Conservation (phyloP, 2,888 invertebrate species). For the Himalopsyche japonica region DNA sequence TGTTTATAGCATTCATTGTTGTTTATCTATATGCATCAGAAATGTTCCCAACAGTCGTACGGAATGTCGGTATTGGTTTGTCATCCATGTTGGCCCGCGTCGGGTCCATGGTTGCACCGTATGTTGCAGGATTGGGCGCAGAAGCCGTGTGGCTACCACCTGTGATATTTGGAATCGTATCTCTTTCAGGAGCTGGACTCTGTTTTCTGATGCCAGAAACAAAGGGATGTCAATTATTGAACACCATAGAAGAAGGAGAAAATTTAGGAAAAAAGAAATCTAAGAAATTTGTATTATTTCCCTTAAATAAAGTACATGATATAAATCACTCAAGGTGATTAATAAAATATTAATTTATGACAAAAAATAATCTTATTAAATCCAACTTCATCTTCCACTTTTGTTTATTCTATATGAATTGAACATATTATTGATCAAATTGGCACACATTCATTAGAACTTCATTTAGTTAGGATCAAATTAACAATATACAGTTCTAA, state of each 20-base stretch:
- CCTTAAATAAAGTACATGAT: background rate
- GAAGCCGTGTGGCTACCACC: conserved; percentile 69
- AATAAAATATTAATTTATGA: background rate
- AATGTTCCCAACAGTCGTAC: conserved; percentile 84
- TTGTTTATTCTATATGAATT: no score
- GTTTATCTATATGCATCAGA: conserved; percentile 88
- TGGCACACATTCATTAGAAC: no score
- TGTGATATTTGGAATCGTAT: conserved; percentile 70
- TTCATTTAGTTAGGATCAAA: no score
- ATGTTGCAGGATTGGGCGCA: conserved; percentile 69
- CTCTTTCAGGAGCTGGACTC: conserved; percentile 69
- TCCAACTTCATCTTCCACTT: background rate
- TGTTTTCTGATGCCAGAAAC: conserved; percentile 79
- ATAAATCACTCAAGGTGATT: background rate
- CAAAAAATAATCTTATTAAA: background rate
- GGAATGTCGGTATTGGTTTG: conserved; percentile 84
- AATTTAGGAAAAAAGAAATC: conserved; percentile 54
- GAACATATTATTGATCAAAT: no score
- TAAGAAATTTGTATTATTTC: background rate
- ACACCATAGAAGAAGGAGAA: conserved; percentile 81
- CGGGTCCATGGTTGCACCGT: conserved; percentile 85
- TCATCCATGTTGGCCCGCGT: conserved; percentile 84
- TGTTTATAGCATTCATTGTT: conserved; percentile 81
- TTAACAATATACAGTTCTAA: no score
- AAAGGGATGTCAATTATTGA: conserved; percentile 72